Evolutionary conservation across 2,888 invertebrate species (phyloP).

Genomic region (Rhynchonema sp.): DNA sequence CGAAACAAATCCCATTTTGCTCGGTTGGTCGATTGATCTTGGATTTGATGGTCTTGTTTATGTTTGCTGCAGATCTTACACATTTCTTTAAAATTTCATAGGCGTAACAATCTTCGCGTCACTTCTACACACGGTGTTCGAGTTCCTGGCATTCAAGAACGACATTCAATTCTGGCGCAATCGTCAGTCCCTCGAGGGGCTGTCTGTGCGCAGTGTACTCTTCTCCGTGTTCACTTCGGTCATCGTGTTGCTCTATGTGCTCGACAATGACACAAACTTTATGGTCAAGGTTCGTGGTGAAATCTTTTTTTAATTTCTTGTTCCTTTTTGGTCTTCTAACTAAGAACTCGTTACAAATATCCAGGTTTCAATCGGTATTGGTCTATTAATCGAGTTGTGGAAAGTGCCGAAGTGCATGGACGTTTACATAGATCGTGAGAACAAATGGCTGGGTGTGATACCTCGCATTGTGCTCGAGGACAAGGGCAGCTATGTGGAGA

Average conservation of each 20-base stretch:
- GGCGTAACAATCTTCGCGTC: conserved; percentile 70
- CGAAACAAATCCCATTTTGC: conserved; percentile 84
- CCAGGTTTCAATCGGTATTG: conserved; percentile 83
- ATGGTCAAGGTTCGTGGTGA: too few species aligned
- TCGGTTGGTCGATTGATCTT: too few species aligned
- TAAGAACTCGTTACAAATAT: too few species aligned
- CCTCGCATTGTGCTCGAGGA: conserved; percentile 64
- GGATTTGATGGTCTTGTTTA: too few species aligned
- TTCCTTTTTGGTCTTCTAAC: neutral
- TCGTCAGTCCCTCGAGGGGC: conserved; percentile 72
- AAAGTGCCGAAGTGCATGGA: conserved; percentile 73
- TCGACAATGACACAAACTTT: conserved; percentile 95
- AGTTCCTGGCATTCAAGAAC: conserved; percentile 95
- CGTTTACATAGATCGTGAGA: conserved; percentile 21
- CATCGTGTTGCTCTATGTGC: conserved; percentile 80
- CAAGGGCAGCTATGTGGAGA: conserved; percentile 87
- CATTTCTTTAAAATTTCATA: conserved; percentile 1
- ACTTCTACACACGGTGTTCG: conserved; percentile 86
- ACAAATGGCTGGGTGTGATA: conserved; percentile 52
- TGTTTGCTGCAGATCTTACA: too few species aligned
- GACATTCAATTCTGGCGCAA: conserved; percentile 99
- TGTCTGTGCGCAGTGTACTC: conserved; percentile 91
- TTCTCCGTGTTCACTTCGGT: conserved; percentile 93
- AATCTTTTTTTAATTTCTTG: neutral
- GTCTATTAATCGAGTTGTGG: conserved; percentile 90